These are phyloP conservation scores for Frankliniella fusca DNA, from an alignment of 2,888 invertebrate genomes.

Conservation along the genomic window DNA sequence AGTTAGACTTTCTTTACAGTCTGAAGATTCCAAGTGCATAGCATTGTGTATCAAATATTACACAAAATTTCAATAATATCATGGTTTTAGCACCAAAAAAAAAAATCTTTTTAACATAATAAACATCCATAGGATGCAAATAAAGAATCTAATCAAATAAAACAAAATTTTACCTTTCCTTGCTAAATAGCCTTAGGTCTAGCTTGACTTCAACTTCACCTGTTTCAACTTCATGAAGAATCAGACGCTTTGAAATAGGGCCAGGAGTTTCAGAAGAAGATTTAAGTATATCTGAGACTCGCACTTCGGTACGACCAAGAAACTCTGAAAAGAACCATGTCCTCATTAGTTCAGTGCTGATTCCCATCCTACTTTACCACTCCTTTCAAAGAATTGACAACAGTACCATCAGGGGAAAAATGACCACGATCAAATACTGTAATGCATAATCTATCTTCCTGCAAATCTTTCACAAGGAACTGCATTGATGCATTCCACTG, in stretches of 20 bases:
- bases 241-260: constrained; percentile 61
- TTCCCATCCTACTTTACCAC: neutral
- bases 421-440: constrained; percentile 67
- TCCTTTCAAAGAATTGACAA: constrained; percentile 28
- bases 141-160: neutral
- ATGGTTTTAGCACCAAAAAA: neutral
- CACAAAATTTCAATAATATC: neutral
- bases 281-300: constrained; percentile 58
- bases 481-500: constrained; percentile 74
- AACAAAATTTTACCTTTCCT: constrained; percentile 20
- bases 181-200: constrained; percentile 60
- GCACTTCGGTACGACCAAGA: constrained; percentile 65
- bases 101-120: neutral
- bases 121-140: neutral
- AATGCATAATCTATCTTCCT: constrained; percentile 64
- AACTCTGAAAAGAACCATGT: constrained; percentile 54
- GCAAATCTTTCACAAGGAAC: constrained; percentile 64
- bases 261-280: constrained; percentile 55
- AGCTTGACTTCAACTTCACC: constrained; percentile 66
- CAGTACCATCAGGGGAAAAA: constrained; percentile 66
- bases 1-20: neutral
- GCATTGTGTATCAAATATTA: neutral
- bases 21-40: neutral
- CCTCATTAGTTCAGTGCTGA: neutral
- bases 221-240: constrained; percentile 63